Evolutionary conservation across 2,888 invertebrate genomes (phyloP), one percentile per base, ranked within the genome.

Genomic region (Tetranychus truncatus): DNA sequence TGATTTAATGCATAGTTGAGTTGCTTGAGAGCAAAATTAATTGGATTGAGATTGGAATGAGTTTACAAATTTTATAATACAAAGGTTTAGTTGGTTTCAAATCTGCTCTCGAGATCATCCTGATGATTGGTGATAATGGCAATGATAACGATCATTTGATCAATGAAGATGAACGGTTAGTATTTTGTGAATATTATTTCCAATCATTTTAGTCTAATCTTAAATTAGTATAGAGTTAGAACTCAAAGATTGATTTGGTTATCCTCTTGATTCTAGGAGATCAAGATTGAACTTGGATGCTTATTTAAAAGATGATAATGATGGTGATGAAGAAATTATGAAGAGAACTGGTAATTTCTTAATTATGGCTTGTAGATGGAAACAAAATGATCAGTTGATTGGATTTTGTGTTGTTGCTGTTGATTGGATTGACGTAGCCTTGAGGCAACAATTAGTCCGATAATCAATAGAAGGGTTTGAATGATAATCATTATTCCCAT

Each of bases 401-500:
- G 55, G 9, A 55, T 9, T 55, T 55, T 55, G 15, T 55, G 55
- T 55, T 55, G 55, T 15, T 15, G 15, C 15, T 55, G 55, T 55
- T 55, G 55, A 55, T 55, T 55, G 15, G 55, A 55, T 55, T 55
- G 11, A 15, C 55, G 55, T 15, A 69, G 69, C 34, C 34, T 69
- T 69, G 69, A 69, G 20, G 69, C 69, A 24, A n/a, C 34, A 24
- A 69, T 69, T 69, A 69, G 34, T 24, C 21, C 69, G 69, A 69
- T 69, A 24, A 24, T 69, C 21, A 69, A 69, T 69, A 69, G n/a
- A 69, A 78, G 75, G 18, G 78, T 75, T 67, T 79, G 79, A 11
- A 76, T 71, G 15, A 78, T 46, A 71, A 79, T 75, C 34, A 78
- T 78, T 34, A 75, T 73, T 8, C 78, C 77, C 8, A 76, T 78